A percentile compares a stretch with the other conserved stretches of the same genome.
Evolutionary conservation across 2,113 vertebrate species (phyloP).

Genomic region (Macaca mulatta): DNA sequence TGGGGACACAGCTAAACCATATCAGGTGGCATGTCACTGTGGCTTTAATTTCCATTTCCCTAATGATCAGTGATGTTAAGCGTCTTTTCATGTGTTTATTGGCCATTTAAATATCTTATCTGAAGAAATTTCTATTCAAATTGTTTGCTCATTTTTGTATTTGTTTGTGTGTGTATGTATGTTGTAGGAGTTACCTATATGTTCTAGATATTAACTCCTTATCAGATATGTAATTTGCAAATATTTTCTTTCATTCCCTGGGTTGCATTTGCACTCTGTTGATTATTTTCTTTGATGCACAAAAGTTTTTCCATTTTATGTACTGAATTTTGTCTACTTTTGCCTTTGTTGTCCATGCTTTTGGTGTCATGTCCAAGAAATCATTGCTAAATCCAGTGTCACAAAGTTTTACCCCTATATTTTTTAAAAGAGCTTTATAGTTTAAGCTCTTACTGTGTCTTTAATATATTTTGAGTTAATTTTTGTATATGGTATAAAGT

Average conservation of each 20-base stretch:
- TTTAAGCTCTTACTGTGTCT: neutral
- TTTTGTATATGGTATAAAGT: neutral
- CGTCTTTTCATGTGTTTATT: neutral
- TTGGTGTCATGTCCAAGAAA: neutral
- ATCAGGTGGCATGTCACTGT: neutral
- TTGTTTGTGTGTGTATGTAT: neutral
- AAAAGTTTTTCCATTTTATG: neutral
- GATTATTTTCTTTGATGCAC: neutral
- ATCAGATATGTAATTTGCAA: neutral
- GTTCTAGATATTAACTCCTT: neutral
- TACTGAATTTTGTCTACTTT: neutral
- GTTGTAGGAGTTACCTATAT: neutral
- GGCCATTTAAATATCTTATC: neutral
- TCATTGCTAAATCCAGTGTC: neutral
- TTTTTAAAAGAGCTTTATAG: neutral
- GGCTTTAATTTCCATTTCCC: neutral
- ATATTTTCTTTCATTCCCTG: neutral
- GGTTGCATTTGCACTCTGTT: neutral
- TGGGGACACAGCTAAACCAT: too few species aligned
- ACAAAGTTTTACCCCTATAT: neutral
- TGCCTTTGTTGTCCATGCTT: neutral
- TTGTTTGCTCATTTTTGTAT: neutral
- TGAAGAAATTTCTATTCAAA: neutral
- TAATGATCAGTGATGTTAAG: neutral
- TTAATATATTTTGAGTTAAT: neutral